A percentile compares a stretch with the other conserved stretches of the same genome.
These are phyloP conservation scores for Turritopsis rubra DNA, from an alignment of 30 jellyfish, hydroid and myxozoan species.

Conservation along the genomic window DNA sequence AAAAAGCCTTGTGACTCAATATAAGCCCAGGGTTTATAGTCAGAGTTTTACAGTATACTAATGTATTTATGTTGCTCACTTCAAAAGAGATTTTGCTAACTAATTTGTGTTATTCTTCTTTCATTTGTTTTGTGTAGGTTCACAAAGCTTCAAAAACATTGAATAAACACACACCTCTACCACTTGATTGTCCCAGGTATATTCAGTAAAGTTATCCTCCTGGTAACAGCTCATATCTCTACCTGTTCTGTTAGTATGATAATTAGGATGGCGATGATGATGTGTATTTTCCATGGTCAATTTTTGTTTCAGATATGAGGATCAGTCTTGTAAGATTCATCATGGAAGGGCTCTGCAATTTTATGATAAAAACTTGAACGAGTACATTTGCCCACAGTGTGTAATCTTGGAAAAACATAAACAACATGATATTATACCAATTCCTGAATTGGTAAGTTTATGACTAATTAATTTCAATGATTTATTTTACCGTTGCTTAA, in stretches of 20 bases:
- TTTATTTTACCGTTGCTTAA: too few species aligned
- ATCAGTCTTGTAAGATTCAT: conserved; percentile 53
- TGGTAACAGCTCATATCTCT: background rate
- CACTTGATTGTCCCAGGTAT: conserved; percentile 53
- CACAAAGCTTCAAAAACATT: conserved; percentile 50
- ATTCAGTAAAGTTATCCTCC: background rate
- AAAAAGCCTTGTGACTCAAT: too few species aligned
- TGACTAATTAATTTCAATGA: background rate
- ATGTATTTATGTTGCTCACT: too few species aligned
- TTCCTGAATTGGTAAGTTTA: conserved; percentile 53
- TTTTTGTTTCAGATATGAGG: conserved; percentile 21
- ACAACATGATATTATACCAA: conserved; percentile 63
- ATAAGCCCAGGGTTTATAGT: too few species aligned
- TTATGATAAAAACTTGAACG: conserved; percentile 51
- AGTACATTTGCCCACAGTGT: conserved; percentile 65
- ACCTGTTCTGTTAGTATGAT: background rate
- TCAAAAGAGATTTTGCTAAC: too few species aligned
- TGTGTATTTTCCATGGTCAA: background rate
- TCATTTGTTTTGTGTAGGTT: conserved; percentile 1
- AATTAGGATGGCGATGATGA: background rate
- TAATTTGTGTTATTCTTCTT: background rate
- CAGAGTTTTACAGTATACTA: too few species aligned
- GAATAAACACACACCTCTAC: conserved; percentile 56
- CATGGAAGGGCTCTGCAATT: conserved; percentile 66
- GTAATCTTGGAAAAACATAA: conserved; percentile 53